Conservation (phyloP, 2,113 vertebrate species). For the Platichthys flesus region DNA sequence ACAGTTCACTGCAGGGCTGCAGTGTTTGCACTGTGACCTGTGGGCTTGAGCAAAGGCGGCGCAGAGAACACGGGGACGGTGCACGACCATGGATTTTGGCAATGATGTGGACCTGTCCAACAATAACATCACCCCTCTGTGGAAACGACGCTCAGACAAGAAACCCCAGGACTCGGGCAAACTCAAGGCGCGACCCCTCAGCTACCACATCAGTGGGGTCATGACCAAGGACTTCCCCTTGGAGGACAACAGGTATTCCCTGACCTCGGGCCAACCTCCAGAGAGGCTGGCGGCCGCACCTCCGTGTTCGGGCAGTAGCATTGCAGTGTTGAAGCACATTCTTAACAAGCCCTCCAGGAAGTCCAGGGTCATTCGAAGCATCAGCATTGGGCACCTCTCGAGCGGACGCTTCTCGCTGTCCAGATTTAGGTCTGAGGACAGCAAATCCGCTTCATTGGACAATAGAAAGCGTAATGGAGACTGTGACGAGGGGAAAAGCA, state of each 20-base stretch:
- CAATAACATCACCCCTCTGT: conserved; percentile 83
- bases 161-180: conserved; percentile 51
- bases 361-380: conserved; percentile 78
- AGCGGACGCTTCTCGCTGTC: conserved; percentile 70
- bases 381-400: conserved; percentile 80
- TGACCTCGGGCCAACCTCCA: conserved; percentile 76
- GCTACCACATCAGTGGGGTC: conserved; percentile 88
- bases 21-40: conserved; percentile 40
- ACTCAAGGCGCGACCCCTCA: conserved; percentile 83
- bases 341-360: conserved; percentile 80
- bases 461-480: conserved; percentile 62
- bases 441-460: conserved; percentile 63
- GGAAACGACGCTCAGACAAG: conserved; percentile 81
- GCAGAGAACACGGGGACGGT: conserved; percentile 12
- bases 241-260: conserved; percentile 81
- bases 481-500: conserved; percentile 21
- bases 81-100: conserved; percentile 84
- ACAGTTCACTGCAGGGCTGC: conserved; percentile 19
- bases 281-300: conserved; percentile 73
- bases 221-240: conserved; percentile 85
- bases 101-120: conserved; percentile 86
- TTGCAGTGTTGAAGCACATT: conserved; percentile 74
- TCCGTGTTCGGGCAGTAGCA: conserved; percentile 38
- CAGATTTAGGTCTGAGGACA: conserved; percentile 71
- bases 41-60: conserved; percentile 13